These are phyloP conservation scores for Dreissena polymorpha DNA, from an alignment of 1,140 invertebrate genomes.

Conservation along the genomic window DNA sequence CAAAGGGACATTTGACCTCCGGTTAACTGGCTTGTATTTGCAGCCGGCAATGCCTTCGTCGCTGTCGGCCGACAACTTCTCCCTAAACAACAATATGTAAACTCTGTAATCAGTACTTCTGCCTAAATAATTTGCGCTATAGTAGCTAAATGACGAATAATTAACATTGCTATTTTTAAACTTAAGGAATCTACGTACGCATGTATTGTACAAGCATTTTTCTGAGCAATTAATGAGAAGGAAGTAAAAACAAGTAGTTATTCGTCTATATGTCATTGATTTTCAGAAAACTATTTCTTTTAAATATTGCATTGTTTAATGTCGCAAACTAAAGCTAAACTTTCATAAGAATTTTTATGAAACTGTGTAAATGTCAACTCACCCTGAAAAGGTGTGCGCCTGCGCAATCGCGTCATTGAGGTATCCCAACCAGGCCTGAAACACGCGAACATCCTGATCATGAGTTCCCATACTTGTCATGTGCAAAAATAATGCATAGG, in stretches of 20 bases:
- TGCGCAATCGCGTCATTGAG: too few species aligned
- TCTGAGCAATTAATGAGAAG: not conserved
- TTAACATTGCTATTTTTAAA: not conserved
- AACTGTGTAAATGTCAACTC: too few species aligned
- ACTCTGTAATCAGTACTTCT: too few species aligned
- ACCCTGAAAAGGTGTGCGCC: too few species aligned
- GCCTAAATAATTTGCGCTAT: too few species aligned
- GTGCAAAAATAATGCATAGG: too few species aligned
- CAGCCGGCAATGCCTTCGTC: constrained; percentile 37
- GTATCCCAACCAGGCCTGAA: too few species aligned
- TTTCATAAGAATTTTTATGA: too few species aligned
- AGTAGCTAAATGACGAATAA: not conserved
- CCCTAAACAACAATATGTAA: constrained; percentile 1
- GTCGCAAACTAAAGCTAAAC: too few species aligned
- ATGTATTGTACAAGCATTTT: not conserved
- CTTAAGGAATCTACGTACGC: not conserved
- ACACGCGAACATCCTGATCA: too few species aligned
- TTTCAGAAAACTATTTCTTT: not conserved
- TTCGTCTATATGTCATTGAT: not conserved
- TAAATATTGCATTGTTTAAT: too few species aligned
- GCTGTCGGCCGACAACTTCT: constrained; percentile 23
- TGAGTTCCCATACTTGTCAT: too few species aligned
- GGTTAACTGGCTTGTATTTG: not conserved
- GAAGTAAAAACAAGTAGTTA: not conserved
- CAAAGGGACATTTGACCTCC: not conserved